Conservation (phyloP, 2,797 vertebrate genomes). For the Chaetodon trifasciatus region DNA sequence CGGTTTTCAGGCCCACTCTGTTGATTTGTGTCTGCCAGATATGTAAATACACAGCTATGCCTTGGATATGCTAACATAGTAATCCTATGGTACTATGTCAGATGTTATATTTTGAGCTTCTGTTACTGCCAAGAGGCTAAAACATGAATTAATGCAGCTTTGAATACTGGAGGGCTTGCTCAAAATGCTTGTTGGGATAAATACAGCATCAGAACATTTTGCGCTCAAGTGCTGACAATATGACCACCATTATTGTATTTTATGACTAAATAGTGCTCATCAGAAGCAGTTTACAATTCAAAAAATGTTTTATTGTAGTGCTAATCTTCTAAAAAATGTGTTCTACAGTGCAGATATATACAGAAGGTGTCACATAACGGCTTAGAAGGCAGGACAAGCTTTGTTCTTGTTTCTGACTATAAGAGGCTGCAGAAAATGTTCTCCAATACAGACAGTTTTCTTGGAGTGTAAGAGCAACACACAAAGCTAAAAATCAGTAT, state of each 20-base stretch:
- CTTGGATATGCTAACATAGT: not conserved
- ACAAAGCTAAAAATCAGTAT: conserved; percentile 66
- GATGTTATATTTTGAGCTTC: not conserved
- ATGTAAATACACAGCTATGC: not conserved
- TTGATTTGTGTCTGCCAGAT: not conserved
- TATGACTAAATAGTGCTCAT: conserved; percentile 29
- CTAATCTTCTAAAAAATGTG: conserved; percentile 39
- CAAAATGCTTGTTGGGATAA: conserved; percentile 10
- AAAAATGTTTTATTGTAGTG: conserved; percentile 28
- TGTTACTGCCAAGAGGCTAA: not conserved
- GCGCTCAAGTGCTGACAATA: conserved; percentile 14
- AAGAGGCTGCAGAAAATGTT: conserved; percentile 44
- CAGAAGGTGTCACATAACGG: conserved; percentile 37
- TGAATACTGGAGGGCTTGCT: not conserved
- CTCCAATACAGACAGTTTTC: conserved; percentile 52
- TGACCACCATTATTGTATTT: conserved; percentile 19
- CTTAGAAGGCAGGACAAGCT: conserved; percentile 24
- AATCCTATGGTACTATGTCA: not conserved
- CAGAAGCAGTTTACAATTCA: conserved; percentile 36
- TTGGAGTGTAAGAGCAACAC: conserved; percentile 48
- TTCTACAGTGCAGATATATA: conserved; percentile 9
- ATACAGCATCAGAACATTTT: not conserved
- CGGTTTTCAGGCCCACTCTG: not conserved
- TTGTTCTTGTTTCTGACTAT: conserved; percentile 46
- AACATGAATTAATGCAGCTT: not conserved